Conservation (phyloP, 1,140 invertebrate genomes). For the Sitobion miscanthi region DNA sequence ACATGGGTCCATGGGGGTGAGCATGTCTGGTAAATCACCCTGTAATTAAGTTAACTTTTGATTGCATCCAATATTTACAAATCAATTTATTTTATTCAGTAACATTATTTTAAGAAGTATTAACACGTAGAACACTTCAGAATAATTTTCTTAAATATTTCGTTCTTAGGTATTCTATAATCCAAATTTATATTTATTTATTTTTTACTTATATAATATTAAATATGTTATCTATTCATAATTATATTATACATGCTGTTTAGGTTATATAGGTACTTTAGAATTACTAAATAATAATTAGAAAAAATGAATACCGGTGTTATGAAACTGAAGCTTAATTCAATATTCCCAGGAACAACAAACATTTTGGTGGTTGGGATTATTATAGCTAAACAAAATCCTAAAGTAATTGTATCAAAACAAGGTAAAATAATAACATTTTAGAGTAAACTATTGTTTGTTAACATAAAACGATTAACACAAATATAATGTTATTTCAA, state of each 20-base stretch:
- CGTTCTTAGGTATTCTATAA: no score
- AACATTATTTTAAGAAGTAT: background rate
- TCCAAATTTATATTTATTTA: no score
- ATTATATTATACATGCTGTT: background rate
- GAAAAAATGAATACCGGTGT: slow-evolving; percentile 23
- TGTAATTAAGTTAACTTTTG: background rate
- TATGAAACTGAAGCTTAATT: slow-evolving; percentile 21
- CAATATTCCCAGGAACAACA: slow-evolving; percentile 22
- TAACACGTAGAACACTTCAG: background rate
- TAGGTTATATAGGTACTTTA: background rate
- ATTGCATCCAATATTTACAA: background rate
- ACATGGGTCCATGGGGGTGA: no score
- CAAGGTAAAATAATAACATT: background rate
- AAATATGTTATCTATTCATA: background rate
- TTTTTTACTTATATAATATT: no score
- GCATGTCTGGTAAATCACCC: no score
- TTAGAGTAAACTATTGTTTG: background rate
- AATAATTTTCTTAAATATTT: background rate
- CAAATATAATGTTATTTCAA: background rate
- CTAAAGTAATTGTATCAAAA: slow-evolving; percentile 1
- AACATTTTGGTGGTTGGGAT: slow-evolving; percentile 18
- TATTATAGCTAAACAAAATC: slow-evolving; percentile 32
- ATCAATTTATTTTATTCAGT: background rate
- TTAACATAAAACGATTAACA: background rate
- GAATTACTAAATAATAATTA: background rate